Percentiles rank a stretch among this genome's conserved stretches.
Conservation (phyloP, 1,140 invertebrate genomes). For the Drosophila tsacasi region DNA sequence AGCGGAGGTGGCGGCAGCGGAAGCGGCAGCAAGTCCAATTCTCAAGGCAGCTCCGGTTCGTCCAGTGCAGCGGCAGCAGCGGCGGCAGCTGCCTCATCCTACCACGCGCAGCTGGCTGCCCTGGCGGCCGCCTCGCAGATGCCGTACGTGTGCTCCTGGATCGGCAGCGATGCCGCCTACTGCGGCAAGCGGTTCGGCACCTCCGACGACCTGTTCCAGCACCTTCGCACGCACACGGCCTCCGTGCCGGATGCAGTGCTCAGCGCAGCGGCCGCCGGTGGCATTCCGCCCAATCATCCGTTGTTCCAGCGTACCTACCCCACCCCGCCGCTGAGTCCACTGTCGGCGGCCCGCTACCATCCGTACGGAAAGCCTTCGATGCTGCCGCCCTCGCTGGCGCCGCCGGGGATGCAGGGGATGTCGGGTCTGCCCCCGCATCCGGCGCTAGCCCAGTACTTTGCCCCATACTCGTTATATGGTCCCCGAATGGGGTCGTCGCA, state of each 20-base stretch:
- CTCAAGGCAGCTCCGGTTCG: conserved; percentile 25
- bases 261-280: conserved; percentile 85
- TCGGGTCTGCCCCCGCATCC: conserved; percentile 88
- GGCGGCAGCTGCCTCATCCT: conserved; percentile 88
- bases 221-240: conserved; percentile 94
- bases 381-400: conserved; percentile 83
- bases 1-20: conserved; percentile 46
- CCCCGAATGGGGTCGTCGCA: conserved; percentile 91
- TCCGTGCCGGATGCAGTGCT: conserved; percentile 87
- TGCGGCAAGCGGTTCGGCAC: conserved; percentile 95
- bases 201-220: conserved; percentile 95
- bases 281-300: conserved; percentile 88
- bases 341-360: conserved; percentile 93
- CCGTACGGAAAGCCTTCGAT: conserved; percentile 93
- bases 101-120: conserved; percentile 91
- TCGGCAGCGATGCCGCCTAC: conserved; percentile 93
- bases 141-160: conserved; percentile 96
- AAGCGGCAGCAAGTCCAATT: conserved; percentile 57
- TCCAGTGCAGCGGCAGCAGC: conserved; percentile 68
- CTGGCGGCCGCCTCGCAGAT: conserved; percentile 90
- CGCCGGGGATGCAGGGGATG: conserved; percentile 87
- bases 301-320: conserved; percentile 92
- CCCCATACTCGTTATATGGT: conserved; percentile 94
- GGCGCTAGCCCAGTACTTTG: conserved; percentile 91
- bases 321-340: conserved; percentile 93